Evolutionary conservation across 2,797 vertebrate species (phyloP).

Genomic region (Acomys russatus): DNA sequence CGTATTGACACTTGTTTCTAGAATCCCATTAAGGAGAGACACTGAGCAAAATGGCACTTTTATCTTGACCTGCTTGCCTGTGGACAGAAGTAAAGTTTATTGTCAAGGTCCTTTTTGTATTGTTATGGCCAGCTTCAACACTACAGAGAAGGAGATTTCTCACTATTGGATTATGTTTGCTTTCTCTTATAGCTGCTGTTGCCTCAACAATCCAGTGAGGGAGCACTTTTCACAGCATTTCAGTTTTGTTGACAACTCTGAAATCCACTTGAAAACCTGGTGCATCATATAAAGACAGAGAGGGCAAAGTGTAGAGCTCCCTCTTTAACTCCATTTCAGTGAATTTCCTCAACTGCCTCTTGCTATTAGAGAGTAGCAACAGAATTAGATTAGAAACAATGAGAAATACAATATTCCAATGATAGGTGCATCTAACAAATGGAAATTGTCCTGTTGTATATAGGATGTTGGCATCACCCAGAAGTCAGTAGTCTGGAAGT

Average conservation of each 20-base stretch:
- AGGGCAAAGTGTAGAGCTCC: neutral
- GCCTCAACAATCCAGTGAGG: neutral
- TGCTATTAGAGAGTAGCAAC: neutral
- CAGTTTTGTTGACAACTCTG: slow-evolving; percentile 22
- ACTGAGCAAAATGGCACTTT: slow-evolving; percentile 8
- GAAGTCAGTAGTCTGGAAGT: neutral
- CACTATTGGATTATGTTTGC: neutral
- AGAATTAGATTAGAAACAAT: slow-evolving; percentile 72
- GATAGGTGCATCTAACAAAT: slow-evolving; percentile 66
- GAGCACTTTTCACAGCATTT: neutral
- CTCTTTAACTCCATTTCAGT: slow-evolving; percentile 2
- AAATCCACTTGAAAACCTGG: slow-evolving; percentile 20
- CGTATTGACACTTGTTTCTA: slow-evolving; percentile 40
- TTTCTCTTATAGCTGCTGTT: slow-evolving; percentile 16
- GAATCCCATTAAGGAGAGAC: slow-evolving; percentile 18
- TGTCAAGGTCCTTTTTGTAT: slow-evolving; percentile 2
- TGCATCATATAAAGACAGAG: slow-evolving; percentile 45
- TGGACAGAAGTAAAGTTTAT: slow-evolving; percentile 31
- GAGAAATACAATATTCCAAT: slow-evolving; percentile 70
- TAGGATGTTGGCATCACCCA: neutral
- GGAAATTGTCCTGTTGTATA: neutral
- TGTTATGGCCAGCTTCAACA: neutral
- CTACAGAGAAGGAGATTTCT: neutral
- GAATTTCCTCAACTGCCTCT: neutral
- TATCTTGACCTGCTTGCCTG: slow-evolving; percentile 27